Evolutionary conservation across 2,888 invertebrate genomes (phyloP), one percentile per base, ranked within the genome.

Genomic region (Ctena decussata): DNA sequence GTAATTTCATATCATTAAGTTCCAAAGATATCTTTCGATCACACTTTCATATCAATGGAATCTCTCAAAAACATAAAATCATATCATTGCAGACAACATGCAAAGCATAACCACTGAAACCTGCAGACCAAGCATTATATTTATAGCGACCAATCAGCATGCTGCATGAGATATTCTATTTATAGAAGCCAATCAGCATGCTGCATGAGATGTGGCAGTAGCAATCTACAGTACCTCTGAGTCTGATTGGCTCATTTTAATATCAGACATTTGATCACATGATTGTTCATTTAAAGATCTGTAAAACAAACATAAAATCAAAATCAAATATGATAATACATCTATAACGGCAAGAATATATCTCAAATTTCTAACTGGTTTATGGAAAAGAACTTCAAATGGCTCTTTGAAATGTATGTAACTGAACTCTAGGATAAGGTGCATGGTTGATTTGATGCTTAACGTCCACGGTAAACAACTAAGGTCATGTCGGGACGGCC

Each of bases 251-350:
- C 89, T 89, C 88, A 91, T 91, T 91, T 94, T 93, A 90, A 93
- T 91, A 89, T 92, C 93, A 91, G 92, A 86, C 89, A 91, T 91
- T 89, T 91, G 93, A 91, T 94, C 94, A 90, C 93, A 93, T 89
- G 92, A 89, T 90, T 90, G 86, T 79, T 94, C 94, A 72, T 72
- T 72, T n/a, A 72, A 72, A 41, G 72, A 72, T 72, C 72, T 72
- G 72, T n/a, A 72, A 72, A 30, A 72, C 5, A 24, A 37, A 72
- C 46, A 46, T 46, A 46, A 21, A n/a, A n/a, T n/a, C n/a, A n/a
- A n/a, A n/a, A n/a, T n/a, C n/a, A n/a, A n/a, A n/a, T n/a, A n/a
- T n/a, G n/a, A n/a, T n/a, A n/a, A n/a, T n/a, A n/a, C n/a, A n/a
- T n/a, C n/a, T n/a, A n/a, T n/a, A n/a, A n/a, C n/a, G n/a, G n/a